Evolutionary conservation across 2,113 vertebrate species (phyloP).

Genomic region (Falcunculus frontatus): DNA sequence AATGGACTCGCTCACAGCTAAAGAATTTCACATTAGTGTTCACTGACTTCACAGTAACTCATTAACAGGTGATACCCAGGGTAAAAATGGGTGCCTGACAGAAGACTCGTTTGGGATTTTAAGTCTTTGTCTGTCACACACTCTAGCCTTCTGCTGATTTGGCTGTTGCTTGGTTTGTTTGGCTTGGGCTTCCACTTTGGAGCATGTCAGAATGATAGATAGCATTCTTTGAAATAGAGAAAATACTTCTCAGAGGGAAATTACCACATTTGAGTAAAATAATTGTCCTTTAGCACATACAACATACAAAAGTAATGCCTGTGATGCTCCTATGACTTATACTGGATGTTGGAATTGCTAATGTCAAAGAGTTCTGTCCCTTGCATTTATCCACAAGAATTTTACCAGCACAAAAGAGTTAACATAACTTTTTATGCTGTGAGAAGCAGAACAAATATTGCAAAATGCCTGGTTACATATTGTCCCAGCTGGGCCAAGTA

Average conservation of each 20-base stretch:
- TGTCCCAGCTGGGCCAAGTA: neutral
- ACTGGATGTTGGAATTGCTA: neutral
- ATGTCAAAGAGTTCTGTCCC: neutral
- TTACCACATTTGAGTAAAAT: neutral
- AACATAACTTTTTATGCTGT: neutral
- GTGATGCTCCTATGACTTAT: neutral
- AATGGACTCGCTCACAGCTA: neutral
- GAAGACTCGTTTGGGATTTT: neutral
- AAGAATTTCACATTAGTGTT: neutral
- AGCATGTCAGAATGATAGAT: neutral
- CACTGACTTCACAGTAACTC: neutral
- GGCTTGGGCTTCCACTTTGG: neutral
- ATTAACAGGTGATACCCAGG: neutral
- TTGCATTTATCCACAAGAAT: neutral
- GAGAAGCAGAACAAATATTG: neutral
- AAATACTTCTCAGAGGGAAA: conserved; percentile 18
- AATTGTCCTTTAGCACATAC: neutral
- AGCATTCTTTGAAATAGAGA: neutral
- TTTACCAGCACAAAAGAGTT: conserved; percentile 3
- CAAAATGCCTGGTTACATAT: neutral
- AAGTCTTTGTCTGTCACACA: neutral
- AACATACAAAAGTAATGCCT: neutral
- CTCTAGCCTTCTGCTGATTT: neutral
- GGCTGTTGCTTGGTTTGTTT: neutral
- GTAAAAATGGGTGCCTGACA: neutral